Evolutionary conservation across 1,140 invertebrate genomes (phyloP).

Genomic region (Phymastichus coffea): DNA sequence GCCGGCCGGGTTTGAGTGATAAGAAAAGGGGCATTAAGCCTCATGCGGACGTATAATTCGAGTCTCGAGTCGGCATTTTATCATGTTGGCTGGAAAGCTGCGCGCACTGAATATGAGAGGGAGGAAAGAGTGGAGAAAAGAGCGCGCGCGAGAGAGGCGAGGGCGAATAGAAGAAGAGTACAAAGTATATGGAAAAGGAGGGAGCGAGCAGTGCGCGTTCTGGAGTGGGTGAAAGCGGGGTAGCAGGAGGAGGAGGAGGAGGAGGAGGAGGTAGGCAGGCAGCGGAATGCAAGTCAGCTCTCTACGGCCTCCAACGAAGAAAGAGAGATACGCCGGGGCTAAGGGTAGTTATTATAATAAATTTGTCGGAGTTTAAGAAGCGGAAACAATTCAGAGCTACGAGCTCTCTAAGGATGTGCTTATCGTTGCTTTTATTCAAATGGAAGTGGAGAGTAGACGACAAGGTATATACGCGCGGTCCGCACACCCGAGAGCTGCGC

Average conservation of each 20-base stretch:
- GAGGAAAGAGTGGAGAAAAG: not conserved
- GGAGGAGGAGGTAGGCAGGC: slow-evolving; percentile 20
- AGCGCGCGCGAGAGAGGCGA: not conserved
- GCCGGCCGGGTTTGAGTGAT: no score
- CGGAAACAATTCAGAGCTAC: slow-evolving; percentile 57
- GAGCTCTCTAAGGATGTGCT: slow-evolving; percentile 56
- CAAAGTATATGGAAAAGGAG: slow-evolving; percentile 19
- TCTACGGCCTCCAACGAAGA: no score
- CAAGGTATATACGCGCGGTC: not conserved
- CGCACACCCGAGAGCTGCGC: not conserved
- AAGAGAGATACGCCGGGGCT: slow-evolving; percentile 43
- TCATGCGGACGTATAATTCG: slow-evolving; percentile 36
- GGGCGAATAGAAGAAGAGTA: slow-evolving; percentile 28
- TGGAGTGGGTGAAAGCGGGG: no score
- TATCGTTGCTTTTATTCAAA: slow-evolving; percentile 58
- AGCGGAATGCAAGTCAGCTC: slow-evolving; percentile 35
- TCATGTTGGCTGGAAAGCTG: not conserved
- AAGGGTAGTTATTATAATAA: slow-evolving; percentile 58
- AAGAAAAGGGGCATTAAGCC: slow-evolving; percentile 31
- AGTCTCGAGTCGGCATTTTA: slow-evolving; percentile 8
- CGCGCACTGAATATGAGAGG: not conserved
- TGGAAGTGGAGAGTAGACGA: slow-evolving; percentile 46
- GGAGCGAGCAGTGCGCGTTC: slow-evolving; percentile 27
- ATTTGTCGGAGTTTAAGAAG: slow-evolving; percentile 58
- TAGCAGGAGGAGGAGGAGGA: slow-evolving; percentile 29